These are phyloP conservation scores for Acleris laterana DNA, from an alignment of 2,888 invertebrate species.

Conservation along the genomic window DNA sequence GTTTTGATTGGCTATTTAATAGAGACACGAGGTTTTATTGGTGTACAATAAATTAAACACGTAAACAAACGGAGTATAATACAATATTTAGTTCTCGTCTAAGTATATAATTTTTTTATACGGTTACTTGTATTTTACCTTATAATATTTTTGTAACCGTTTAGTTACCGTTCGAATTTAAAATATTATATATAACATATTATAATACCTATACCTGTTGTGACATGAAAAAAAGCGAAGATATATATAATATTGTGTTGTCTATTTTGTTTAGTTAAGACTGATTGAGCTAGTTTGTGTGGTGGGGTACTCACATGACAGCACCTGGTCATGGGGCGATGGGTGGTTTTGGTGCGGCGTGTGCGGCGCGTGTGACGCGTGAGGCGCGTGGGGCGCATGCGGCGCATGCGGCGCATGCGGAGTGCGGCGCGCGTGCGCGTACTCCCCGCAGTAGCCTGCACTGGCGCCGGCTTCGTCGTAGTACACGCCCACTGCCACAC, in stretches of 20 bases:
- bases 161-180: not conserved
- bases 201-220: not conserved
- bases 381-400: conserved; percentile 49
- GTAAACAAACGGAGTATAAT: too few relatives aligned
- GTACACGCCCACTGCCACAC: conserved; percentile 82
- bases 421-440: conserved; percentile 60
- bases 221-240: not conserved
- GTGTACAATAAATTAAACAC: too few relatives aligned
- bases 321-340: conserved; percentile 57
- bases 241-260: too few relatives aligned
- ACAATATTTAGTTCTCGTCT: too few relatives aligned
- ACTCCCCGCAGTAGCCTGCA: conserved; percentile 70
- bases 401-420: conserved; percentile 49
- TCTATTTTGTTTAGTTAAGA: not conserved
- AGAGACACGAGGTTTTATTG: too few relatives aligned
- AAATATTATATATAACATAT: too few relatives aligned
- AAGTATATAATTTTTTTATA: conserved; percentile 2
- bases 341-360: conserved; percentile 44
- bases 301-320: conserved; percentile 69
- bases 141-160: not conserved
- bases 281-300: conserved; percentile 26
- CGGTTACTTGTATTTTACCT: conserved; percentile 27
- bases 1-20: too few relatives aligned
- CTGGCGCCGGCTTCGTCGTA: conserved; percentile 74
- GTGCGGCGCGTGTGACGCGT: conserved; percentile 43